Conservation (phyloP, 1,140 invertebrate genomes). For the Zaprionus vittiger region DNA sequence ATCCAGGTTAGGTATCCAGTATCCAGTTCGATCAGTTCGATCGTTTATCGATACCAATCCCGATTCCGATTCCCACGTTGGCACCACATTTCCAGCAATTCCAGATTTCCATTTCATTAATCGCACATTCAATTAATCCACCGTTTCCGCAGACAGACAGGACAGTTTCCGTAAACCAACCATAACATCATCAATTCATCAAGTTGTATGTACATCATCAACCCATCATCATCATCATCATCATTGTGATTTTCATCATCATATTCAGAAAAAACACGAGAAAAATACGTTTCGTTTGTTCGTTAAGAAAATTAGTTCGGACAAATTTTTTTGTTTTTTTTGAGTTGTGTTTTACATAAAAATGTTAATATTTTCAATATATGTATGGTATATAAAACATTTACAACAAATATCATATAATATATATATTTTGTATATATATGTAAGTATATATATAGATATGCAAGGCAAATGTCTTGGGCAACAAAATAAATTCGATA, state of each 20-base stretch:
- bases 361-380: conserved; percentile 65
- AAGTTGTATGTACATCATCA: conserved; percentile 76
- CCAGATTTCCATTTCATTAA: conserved; percentile 35
- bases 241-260: conserved; percentile 84
- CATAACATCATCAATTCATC: conserved; percentile 70
- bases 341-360: conserved; percentile 74
- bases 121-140: conserved; percentile 56
- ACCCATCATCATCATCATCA: conserved; percentile 75
- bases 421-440: conserved; percentile 53
- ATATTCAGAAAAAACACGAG: conserved; percentile 85
- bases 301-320: conserved; percentile 85
- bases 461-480: conserved; percentile 42
- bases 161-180: conserved; percentile 47
- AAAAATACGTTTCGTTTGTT: conserved; percentile 85
- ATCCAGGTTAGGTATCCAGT: conserved; percentile 27
- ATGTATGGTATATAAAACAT: conserved; percentile 55
- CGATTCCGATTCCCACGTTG: conserved; percentile 69
- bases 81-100: conserved; percentile 60
- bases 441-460: conserved; percentile 62
- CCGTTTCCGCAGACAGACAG: conserved; percentile 42
- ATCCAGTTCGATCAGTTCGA: conserved; percentile 17
- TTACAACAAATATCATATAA: conserved; percentile 71
- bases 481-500: conserved; percentile 32
- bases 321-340: conserved; percentile 74
- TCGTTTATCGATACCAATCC: conserved; percentile 20